Base-by-base conservation (phyloP, 2,797 vertebrate species). In the Xerus rutilus region DNA sequence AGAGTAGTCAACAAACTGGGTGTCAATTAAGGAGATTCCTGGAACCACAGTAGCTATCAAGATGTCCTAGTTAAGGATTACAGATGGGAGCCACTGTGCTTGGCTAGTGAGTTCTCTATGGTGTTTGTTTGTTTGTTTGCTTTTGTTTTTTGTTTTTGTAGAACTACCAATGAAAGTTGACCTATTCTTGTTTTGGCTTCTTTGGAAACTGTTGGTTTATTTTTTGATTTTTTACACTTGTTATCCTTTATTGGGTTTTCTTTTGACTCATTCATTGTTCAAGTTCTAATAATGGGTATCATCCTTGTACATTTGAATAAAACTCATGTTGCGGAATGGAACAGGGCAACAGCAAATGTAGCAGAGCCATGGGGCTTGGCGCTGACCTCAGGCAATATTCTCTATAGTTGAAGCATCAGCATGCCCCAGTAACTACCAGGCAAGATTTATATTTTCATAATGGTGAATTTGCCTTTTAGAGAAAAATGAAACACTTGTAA, bases 401-500 rank as follows among this genome's bases (percentile, higher is more conserved):
- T 91, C 69, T 45, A 1, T 18, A 64, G 86, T 32, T 23, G 70
- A 83, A 85, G 70, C 54, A 4, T 35, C 62, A 21, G 12, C 21
- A 15, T 35, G 76, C 45, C 59, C 84, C 70, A 86, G 39, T 59
- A 30, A 43, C 79, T 43, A 35, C 52, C 65, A 30, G 0, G 43
- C 62, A 93, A 32, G 74, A 65, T 39, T n/a, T 1, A 21, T 23
- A 2, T 83, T 78, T 94, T 69, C 89, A 12, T 65, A 35, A 69
- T 28, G 43, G 13, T 65, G 17, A 54, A 73, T 93, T 89, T 65
- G 23, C 86, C 64, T 78, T 73, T 87, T 83, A 94, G 87, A 86
- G 67, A 95, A 90, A 97, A 96, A 92, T 76, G 52, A 98, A 96
- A 97, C 96, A 96, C 98, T 98, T 98, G 96, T 86, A 94, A 95